Evolutionary conservation across 2,888 invertebrate genomes (phyloP).

Genomic region (Microctonus brassicae): DNA sequence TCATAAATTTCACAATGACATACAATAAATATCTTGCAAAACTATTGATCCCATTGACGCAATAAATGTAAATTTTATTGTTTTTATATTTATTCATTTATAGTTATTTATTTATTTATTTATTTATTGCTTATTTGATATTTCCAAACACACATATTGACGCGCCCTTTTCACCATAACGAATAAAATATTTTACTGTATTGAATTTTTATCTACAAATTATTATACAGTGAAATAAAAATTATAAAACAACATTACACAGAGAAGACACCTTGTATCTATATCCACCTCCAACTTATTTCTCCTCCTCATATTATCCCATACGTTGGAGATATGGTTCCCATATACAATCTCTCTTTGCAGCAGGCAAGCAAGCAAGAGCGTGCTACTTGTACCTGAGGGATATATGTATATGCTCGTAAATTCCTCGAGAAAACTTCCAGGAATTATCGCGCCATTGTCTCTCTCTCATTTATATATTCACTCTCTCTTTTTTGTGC

Average conservation of each 20-base stretch:
- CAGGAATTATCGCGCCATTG: conserved; percentile 41
- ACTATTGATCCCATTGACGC: background rate
- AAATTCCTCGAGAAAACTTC: conserved; percentile 38
- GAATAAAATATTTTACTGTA: conserved; percentile 10
- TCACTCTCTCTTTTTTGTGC: background rate
- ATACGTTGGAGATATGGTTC: background rate
- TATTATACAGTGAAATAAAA: background rate
- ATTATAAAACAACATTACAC: conserved; percentile 9
- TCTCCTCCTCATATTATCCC: conserved; percentile 4
- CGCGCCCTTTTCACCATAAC: conserved; percentile 29
- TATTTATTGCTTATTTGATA: too few relatives aligned
- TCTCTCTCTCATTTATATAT: conserved; percentile 23
- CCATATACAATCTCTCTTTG: conserved; percentile 12
- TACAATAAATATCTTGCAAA: background rate
- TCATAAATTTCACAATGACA: background rate
- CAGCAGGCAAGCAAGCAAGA: background rate
- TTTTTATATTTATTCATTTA: background rate
- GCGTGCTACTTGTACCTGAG: conserved; percentile 36
- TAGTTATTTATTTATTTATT: background rate
- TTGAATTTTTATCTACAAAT: conserved; percentile 2
- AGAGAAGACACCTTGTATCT: conserved; percentile 14
- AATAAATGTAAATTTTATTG: conserved; percentile 1
- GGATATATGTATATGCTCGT: conserved; percentile 36
- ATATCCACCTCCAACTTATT: background rate
- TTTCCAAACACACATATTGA: background rate